phyloP scores from a whole-genome alignment of 2,797 vertebrate species.

The Smutsia gigantea region DNA sequence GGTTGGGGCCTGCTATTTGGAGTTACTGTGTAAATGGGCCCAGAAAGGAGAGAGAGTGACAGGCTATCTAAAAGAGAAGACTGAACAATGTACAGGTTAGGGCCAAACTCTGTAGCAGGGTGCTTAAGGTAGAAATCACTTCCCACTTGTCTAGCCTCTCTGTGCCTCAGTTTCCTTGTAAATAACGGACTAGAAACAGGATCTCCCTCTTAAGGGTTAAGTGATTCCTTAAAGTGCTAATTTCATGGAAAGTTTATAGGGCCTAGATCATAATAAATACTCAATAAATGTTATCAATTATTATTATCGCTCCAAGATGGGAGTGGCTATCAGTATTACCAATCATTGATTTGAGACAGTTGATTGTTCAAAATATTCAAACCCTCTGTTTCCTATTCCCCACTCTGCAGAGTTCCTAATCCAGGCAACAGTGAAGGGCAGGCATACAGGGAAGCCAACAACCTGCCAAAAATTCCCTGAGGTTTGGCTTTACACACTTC shows the following conservation, averaged over 20 bases:
- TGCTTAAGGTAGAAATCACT: background rate
- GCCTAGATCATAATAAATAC: background rate
- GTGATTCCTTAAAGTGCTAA: background rate
- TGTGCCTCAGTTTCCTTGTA: background rate
- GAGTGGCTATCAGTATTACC: background rate
- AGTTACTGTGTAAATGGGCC: background rate
- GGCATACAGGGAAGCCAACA: background rate
- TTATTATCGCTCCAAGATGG: background rate
- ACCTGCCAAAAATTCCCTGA: background rate
- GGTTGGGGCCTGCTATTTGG: background rate
- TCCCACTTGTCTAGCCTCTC: background rate
- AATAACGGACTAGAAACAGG: background rate
- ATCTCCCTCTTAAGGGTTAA: background rate
- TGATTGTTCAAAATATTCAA: background rate
- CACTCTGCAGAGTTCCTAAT: background rate
- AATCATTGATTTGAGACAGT: background rate
- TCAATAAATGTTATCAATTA: background rate
- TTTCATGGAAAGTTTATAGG: background rate
- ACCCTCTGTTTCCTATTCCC: background rate
- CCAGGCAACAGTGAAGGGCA: background rate
- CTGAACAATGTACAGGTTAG: accelerated
- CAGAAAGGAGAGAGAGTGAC: background rate
- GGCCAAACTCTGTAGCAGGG: background rate
- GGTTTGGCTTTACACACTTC: background rate
- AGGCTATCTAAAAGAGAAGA: background rate